phyloP scores from a whole-genome alignment of 37 sponge, comb jelly and placozoan species.

The Lycopodina hypogea region DNA sequence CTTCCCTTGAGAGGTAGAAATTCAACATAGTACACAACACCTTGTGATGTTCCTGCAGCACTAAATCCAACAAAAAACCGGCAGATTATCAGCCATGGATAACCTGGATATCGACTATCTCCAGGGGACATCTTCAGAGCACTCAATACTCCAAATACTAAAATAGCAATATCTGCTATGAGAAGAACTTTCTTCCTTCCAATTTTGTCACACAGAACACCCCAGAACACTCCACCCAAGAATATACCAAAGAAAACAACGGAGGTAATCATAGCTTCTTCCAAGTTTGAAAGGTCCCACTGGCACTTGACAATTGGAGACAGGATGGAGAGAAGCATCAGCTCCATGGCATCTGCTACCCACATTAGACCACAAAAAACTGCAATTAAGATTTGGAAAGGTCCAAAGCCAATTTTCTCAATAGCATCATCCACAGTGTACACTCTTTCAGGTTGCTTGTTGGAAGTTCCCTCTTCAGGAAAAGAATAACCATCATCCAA shows the following conservation, averaged over 20 bases:
- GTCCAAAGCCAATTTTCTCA: conserved; percentile 74
- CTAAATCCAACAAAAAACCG: conserved; percentile 52
- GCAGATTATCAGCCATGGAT: conserved; percentile 37
- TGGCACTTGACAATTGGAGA: conserved; percentile 40
- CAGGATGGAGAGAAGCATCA: conserved; percentile 44
- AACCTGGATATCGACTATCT: conserved; percentile 21
- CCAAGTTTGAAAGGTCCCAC: conserved; percentile 28
- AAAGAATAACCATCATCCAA: too few species aligned
- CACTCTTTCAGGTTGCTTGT: background rate
- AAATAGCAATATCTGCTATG: conserved; percentile 25
- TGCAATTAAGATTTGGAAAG: conserved; percentile 54
- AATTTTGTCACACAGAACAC: conserved; percentile 41
- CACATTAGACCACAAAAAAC: conserved; percentile 45
- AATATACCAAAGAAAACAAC: conserved; percentile 73
- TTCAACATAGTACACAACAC: conserved; percentile 52
- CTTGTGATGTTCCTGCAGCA: conserved; percentile 40
- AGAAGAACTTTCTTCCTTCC: conserved; percentile 52
- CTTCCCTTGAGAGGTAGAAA: conserved; percentile 57
- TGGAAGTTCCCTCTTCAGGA: too few species aligned
- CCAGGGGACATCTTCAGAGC: conserved; percentile 21
- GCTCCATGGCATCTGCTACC: conserved; percentile 54
- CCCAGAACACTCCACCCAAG: conserved; percentile 57
- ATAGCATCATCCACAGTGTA: conserved; percentile 78
- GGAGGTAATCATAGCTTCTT: conserved; percentile 49
- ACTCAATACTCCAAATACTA: conserved; percentile 45